These are phyloP conservation scores for Zosterops hypoxanthus DNA, from an alignment of 2,113 vertebrate genomes.

Conservation along the genomic window DNA sequence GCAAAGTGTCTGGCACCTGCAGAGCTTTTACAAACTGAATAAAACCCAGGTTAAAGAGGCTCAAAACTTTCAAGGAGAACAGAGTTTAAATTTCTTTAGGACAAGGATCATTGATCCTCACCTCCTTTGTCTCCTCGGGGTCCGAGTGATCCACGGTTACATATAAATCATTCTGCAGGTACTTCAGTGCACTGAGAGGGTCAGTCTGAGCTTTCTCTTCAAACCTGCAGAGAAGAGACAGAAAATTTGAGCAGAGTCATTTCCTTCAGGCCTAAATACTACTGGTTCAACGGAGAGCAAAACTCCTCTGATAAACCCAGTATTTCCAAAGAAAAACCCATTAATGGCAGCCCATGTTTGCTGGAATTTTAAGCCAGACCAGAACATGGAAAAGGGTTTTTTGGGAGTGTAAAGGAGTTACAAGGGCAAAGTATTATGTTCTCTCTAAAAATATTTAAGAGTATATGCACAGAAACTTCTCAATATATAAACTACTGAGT, in stretches of 20 bases:
- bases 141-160: constrained; percentile 97
- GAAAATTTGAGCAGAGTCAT: background rate
- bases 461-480: background rate
- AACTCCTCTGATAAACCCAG: background rate
- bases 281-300: background rate
- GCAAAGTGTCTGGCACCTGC: background rate
- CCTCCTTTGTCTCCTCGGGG: constrained; percentile 97
- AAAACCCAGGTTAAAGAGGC: background rate
- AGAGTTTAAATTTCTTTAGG: background rate
- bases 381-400: accelerated
- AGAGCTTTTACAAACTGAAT: background rate
- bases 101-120: constrained; percentile 33
- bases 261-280: background rate
- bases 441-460: background rate
- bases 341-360: background rate
- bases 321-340: background rate
- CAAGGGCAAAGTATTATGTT: background rate
- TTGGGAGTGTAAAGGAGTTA: background rate
- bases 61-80: background rate
- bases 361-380: background rate
- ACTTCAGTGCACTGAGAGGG: constrained; percentile 93
- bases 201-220: constrained; percentile 97
- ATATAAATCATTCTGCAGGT: constrained; percentile 96
- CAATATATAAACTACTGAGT: background rate
- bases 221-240: constrained; percentile 81